A percentile compares a stretch with the other conserved stretches of the same genome.
phyloP scores from a whole-genome alignment of 2,113 vertebrate genomes.

The Trinectes maculatus region DNA sequence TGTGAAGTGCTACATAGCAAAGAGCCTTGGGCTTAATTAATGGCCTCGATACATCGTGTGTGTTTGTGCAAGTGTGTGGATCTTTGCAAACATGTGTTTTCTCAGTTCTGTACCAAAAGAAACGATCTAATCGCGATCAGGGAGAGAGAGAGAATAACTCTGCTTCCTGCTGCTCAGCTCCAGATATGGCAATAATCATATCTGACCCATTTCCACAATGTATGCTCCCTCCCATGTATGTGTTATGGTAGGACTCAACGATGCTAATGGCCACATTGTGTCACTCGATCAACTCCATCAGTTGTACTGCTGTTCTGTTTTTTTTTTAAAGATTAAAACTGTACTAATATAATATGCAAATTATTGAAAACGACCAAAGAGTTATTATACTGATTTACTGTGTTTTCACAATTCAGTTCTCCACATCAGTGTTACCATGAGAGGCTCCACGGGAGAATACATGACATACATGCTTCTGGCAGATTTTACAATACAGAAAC shows the following conservation, averaged over 20 bases:
- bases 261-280: neutral
- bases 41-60: conserved; percentile 14
- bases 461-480: neutral
- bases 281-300: conserved; percentile 1
- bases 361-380: neutral
- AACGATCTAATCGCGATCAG: conserved; percentile 36
- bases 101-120: neutral
- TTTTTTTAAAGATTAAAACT: neutral
- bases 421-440: neutral
- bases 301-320: neutral
- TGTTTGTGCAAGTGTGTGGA: neutral
- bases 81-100: conserved; percentile 5
- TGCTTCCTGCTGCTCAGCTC: conserved; percentile 28
- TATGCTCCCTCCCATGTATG: conserved; percentile 17
- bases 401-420: neutral
- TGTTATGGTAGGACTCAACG: neutral
- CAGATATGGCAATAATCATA: conserved; percentile 36
- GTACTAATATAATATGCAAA: neutral
- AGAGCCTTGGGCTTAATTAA: conserved; percentile 47
- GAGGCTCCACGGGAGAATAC: neutral
- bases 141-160: conserved; percentile 38
- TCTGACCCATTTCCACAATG: conserved; percentile 55
- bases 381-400: too few relatives aligned
- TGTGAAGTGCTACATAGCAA: conserved; percentile 40
- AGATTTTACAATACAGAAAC: neutral